phyloP scores from a whole-genome alignment of 2,113 vertebrate species.

The Phaethon lepturus region DNA sequence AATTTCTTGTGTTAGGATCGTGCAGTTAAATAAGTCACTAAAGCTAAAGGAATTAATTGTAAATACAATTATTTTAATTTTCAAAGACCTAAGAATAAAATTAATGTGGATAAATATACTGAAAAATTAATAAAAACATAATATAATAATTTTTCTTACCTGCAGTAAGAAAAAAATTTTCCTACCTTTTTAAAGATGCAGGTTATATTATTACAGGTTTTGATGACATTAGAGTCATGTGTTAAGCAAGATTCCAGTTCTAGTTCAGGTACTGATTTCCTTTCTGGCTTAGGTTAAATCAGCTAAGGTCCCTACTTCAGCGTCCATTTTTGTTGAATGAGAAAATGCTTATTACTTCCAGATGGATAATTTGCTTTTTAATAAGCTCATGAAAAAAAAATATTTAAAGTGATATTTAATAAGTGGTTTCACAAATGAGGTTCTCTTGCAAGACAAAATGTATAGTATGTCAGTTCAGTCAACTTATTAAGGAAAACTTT shows the following conservation, averaged over 20 bases:
- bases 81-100: neutral
- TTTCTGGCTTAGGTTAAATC: neutral
- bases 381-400: neutral
- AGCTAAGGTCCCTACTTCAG: neutral
- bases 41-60: neutral
- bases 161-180: neutral
- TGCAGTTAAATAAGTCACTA: neutral
- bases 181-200: neutral
- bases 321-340: neutral
- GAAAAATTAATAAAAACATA: neutral
- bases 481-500: neutral
- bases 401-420: neutral
- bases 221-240: neutral
- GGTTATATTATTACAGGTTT: neutral
- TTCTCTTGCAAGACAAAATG: neutral
- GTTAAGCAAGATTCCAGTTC: neutral
- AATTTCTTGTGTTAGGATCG: neutral
- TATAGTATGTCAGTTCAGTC: neutral
- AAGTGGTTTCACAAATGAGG: neutral
- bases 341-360: neutral
- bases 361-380: neutral
- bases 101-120: neutral
- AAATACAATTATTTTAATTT: neutral
- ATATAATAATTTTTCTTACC: neutral
- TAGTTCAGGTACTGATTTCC: neutral